Evolutionary conservation across 1,140 invertebrate genomes (phyloP).

Genomic region (Meloidogyne exigua): DNA sequence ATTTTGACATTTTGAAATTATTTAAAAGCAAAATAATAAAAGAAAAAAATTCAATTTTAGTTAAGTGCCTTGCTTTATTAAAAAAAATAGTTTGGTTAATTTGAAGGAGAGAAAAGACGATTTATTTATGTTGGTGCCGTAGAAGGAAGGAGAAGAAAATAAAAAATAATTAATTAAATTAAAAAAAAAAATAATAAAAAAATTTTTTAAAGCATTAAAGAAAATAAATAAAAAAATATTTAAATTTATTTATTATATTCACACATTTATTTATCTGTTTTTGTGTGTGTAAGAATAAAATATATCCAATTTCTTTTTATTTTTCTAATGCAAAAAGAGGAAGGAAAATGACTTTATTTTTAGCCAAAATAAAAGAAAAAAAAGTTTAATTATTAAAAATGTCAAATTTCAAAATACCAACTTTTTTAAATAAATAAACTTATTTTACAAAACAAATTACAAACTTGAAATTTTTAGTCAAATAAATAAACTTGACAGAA

Average conservation of each 20-base stretch:
- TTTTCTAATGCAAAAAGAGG: neutral
- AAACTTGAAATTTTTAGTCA: too few relatives aligned
- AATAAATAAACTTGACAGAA: too few relatives aligned
- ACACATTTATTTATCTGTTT: neutral
- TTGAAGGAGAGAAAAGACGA: neutral
- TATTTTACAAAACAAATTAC: too few relatives aligned
- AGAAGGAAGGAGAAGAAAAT: neutral
- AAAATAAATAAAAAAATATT: neutral
- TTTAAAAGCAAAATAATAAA: neutral
- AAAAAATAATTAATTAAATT: neutral
- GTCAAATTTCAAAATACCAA: too few relatives aligned
- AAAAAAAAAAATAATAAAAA: neutral
- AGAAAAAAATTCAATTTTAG: constrained; percentile 1
- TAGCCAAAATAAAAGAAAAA: neutral
- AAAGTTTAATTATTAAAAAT: too few relatives aligned
- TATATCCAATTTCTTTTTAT: neutral
- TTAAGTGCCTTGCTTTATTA: neutral
- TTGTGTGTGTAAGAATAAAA: neutral
- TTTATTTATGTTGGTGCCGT: neutral
- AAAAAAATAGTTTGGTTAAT: neutral
- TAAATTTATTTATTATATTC: neutral
- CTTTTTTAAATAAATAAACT: too few relatives aligned
- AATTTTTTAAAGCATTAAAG: too few relatives aligned
- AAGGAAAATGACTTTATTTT: neutral
- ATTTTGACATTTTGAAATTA: too few relatives aligned